Percentiles rank a stretch among this genome's conserved stretches.
Conservation (phyloP, 2,113 vertebrate species). For the Machaerirhynchus nigripectus region DNA sequence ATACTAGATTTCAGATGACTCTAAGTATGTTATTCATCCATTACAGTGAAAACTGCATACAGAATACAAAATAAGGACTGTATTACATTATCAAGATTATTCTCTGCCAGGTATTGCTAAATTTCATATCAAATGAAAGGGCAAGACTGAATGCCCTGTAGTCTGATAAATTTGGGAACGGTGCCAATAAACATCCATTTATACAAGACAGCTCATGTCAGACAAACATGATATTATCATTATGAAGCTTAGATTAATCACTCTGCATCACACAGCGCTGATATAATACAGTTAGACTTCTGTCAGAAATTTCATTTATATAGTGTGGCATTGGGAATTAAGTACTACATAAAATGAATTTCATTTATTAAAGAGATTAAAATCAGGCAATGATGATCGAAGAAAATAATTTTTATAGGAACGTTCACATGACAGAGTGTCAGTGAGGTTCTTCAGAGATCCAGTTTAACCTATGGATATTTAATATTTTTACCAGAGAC, state of each 20-base stretch:
- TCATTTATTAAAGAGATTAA: constrained; percentile 22
- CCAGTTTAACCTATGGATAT: background rate
- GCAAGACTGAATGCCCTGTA: background rate
- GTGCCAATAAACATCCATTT: constrained; percentile 9
- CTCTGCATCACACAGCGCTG: background rate
- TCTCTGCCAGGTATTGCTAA: background rate
- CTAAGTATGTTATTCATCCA: background rate
- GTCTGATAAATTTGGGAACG: background rate
- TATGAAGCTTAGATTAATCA: constrained; percentile 21
- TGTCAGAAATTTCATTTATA: constrained; percentile 8
- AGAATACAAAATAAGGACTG: background rate
- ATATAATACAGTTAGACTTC: background rate
- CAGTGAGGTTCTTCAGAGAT: background rate
- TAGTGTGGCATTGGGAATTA: background rate
- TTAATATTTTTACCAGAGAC: background rate
- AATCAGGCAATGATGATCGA: background rate
- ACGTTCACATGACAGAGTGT: background rate
- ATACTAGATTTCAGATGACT: background rate
- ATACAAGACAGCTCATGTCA: constrained; percentile 11
- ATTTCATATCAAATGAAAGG: background rate
- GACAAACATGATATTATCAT: constrained; percentile 16
- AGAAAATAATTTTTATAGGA: background rate
- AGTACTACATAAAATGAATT: background rate
- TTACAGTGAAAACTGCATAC: background rate
- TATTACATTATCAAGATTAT: background rate